phyloP scores from a whole-genome alignment of 2,888 invertebrate genomes.

The Tachystola acroxantha region DNA sequence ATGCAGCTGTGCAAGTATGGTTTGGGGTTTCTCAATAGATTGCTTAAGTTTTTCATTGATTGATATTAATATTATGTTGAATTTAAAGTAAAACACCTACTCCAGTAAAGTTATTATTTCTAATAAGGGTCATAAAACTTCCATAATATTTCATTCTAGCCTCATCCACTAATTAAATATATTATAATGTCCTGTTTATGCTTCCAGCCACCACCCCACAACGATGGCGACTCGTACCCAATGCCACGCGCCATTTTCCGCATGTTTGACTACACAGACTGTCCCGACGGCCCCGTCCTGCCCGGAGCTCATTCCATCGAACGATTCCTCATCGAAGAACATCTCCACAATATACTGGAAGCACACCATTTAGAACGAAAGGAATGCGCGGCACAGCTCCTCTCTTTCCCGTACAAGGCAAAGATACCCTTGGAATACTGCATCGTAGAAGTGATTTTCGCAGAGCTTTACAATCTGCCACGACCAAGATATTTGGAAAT shows the following conservation, averaged over 20 bases:
- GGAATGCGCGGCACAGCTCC: constrained; percentile 94
- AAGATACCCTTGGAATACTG: constrained; percentile 98
- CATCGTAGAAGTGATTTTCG: constrained; percentile 97
- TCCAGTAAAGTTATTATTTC: too few species aligned
- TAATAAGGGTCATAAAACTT: too few species aligned
- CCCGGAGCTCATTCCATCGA: constrained; percentile 99
- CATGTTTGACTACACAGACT: constrained; percentile 99
- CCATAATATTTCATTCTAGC: too few species aligned
- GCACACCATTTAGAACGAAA: constrained; percentile 93
- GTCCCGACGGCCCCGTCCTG: constrained; percentile 93
- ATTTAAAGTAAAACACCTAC: too few species aligned
- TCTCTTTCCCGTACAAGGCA: constrained; percentile 94
- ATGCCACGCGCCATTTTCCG: constrained; percentile 96
- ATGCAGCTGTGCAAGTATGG: too few species aligned
- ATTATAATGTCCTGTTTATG: too few species aligned
- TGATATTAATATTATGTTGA: too few species aligned
- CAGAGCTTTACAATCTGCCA: constrained; percentile 95
- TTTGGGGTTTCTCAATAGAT: too few species aligned
- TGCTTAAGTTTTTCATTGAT: too few species aligned
- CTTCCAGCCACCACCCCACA: constrained; percentile 92
- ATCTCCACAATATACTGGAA: constrained; percentile 95
- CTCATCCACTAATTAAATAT: too few species aligned
- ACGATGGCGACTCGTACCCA: constrained; percentile 93
- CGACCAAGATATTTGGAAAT: constrained; percentile 93
- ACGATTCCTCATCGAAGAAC: constrained; percentile 98